A percentile compares a stretch with the other conserved stretches of the same genome.
Evolutionary conservation across 2,113 vertebrate species (phyloP).

Genomic region (Manacus vitellinus): DNA sequence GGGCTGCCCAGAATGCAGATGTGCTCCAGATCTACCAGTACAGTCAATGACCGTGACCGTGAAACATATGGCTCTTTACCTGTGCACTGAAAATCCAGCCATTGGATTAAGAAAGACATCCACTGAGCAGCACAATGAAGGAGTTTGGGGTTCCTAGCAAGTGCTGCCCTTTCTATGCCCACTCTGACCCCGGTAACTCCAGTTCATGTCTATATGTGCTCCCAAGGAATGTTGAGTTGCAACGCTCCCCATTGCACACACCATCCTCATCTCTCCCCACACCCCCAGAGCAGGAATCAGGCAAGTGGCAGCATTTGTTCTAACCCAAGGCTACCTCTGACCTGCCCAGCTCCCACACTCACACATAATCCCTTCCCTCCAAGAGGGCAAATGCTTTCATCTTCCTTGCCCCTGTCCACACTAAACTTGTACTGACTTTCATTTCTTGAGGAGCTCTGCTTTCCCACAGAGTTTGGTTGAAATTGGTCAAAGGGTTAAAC

Average conservation of each 20-base stretch:
- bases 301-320: neutral
- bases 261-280: neutral
- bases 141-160: neutral
- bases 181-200: neutral
- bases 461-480: neutral
- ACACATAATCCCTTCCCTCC: neutral
- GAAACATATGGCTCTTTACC: neutral
- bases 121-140: fast-evolving
- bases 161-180: neutral
- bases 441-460: neutral
- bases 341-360: neutral
- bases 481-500: slow-evolving; percentile 3
- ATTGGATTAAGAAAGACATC: neutral
- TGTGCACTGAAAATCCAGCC: neutral
- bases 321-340: fast-evolving
- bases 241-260: neutral
- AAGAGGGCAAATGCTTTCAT: neutral
- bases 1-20: neutral
- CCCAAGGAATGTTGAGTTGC: fast-evolving
- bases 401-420: neutral
- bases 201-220: neutral
- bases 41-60: neutral
- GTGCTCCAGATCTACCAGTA: neutral
- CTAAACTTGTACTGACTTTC: neutral
- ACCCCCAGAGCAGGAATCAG: neutral